These are phyloP conservation scores for Caradrina kadenii DNA, from an alignment of 2,888 invertebrate species.

Conservation along the genomic window DNA sequence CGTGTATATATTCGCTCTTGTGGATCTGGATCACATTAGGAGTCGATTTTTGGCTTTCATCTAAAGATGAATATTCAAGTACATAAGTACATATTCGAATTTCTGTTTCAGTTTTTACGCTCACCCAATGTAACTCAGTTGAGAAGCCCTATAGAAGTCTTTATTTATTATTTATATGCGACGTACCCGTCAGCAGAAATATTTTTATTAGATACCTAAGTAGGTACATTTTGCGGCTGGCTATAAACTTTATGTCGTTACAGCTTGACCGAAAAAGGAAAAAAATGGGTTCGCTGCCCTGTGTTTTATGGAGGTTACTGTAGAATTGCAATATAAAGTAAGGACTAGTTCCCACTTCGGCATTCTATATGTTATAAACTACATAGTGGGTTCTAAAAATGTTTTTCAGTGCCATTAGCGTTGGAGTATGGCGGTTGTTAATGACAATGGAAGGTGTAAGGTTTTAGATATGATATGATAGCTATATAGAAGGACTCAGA, in stretches of 20 bases:
- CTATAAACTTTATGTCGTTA: conserved; percentile 61
- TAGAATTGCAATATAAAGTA: conserved; percentile 49
- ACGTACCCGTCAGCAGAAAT: conserved; percentile 43
- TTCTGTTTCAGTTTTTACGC: conserved; percentile 10
- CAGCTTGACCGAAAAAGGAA: conserved; percentile 58
- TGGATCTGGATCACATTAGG: neutral
- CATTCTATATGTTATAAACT: conserved; percentile 44
- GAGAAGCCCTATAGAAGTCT: conserved; percentile 5
- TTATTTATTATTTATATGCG: conserved; percentile 44
- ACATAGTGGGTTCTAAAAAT: conserved; percentile 52
- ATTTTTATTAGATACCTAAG: conserved; percentile 59
- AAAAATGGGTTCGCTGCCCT: conserved; percentile 54
- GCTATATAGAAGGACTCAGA: conserved; percentile 46
- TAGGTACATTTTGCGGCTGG: conserved; percentile 54
- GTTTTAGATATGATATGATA: conserved; percentile 26
- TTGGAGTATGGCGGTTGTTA: conserved; percentile 25
- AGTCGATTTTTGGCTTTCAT: conserved; percentile 6
- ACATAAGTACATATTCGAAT: neutral
- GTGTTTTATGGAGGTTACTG: conserved; percentile 54
- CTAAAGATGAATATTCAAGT: conserved; percentile 7
- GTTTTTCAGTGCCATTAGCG: conserved; percentile 41
- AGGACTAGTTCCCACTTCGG: conserved; percentile 43
- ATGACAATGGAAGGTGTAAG: conserved; percentile 52
- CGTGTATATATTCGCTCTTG: conserved; percentile 2
- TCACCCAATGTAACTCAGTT: conserved; percentile 3